Evolutionary conservation across 2,113 vertebrate species (phyloP).

Genomic region (Notarius lentiginosus): DNA sequence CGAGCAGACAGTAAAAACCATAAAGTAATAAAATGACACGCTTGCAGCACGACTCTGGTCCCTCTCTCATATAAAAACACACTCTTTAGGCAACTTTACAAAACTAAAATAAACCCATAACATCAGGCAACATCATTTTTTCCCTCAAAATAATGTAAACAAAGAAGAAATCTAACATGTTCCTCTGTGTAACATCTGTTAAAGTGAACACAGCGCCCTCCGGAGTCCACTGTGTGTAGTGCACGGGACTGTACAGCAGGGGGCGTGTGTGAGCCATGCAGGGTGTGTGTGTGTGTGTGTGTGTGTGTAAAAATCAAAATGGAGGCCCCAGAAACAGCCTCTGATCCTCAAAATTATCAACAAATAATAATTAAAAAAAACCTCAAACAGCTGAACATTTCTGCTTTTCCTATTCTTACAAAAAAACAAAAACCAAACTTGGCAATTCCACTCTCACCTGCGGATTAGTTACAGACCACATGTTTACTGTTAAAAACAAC

Average conservation of each 20-base stretch:
- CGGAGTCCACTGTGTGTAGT: conserved; percentile 43
- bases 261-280: conserved; percentile 42
- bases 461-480: conserved; percentile 56
- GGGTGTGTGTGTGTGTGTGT: conserved; percentile 7
- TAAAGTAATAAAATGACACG: conserved; percentile 27
- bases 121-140: conserved; percentile 32
- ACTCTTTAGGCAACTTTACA: conserved; percentile 32
- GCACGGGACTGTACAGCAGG: conserved; percentile 44
- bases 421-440: conserved; percentile 34
- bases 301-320: conserved; percentile 50
- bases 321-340: conserved; percentile 47
- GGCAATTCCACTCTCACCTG: conserved; percentile 56
- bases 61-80: conserved; percentile 34
- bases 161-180: background rate
- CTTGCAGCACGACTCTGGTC: conserved; percentile 46
- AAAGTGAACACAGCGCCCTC: conserved; percentile 35
- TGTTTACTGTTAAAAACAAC: conserved; percentile 42
- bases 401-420: conserved; percentile 40
- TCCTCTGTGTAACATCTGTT: conserved; percentile 3
- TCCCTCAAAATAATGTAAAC: conserved; percentile 39
- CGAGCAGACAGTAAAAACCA: conserved; percentile 15
- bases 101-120: conserved; percentile 25
- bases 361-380: conserved; percentile 49
- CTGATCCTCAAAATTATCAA: conserved; percentile 31
- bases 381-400: conserved; percentile 38